Percentiles rank a stretch among this genome's conserved stretches.
Conservation (phyloP, 2,113 vertebrate species). For the Deroptyus accipitrinus region DNA sequence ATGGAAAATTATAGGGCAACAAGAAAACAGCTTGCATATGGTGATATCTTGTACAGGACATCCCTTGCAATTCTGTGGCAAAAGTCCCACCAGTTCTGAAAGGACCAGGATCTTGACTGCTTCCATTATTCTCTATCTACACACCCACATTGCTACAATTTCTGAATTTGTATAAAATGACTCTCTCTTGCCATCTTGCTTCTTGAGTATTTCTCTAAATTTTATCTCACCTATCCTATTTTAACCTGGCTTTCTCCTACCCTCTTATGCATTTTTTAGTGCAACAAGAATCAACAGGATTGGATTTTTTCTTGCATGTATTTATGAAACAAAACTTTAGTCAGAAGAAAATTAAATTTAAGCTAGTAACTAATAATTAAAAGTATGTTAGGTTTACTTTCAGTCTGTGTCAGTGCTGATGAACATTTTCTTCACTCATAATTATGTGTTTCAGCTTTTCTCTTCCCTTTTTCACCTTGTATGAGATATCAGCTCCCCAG, state of each 20-base stretch:
- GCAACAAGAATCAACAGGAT: background rate
- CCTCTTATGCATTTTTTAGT: background rate
- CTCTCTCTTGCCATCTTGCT: background rate
- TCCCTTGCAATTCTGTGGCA: background rate
- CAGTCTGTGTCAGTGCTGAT: background rate
- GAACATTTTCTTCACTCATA: background rate
- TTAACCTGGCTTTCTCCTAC: background rate
- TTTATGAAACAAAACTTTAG: background rate
- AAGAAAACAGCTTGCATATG: background rate
- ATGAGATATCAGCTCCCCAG: background rate
- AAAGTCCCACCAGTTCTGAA: background rate
- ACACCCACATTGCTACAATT: background rate
- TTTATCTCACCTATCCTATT: background rate
- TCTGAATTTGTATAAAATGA: background rate
- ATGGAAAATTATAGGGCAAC: background rate
- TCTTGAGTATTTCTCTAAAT: background rate
- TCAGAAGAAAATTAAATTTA: background rate
- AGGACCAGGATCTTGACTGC: background rate
- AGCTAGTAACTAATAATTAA: background rate
- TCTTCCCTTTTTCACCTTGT: background rate
- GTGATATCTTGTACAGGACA: accelerated
- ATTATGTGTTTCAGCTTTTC: background rate
- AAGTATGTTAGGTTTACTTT: background rate
- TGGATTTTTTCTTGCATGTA: accelerated
- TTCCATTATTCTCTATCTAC: background rate